A percentile compares a stretch with the other conserved stretches of the same genome.
Evolutionary conservation across 2,888 invertebrate species (phyloP).

Genomic region (Cephonodes hylas): DNA sequence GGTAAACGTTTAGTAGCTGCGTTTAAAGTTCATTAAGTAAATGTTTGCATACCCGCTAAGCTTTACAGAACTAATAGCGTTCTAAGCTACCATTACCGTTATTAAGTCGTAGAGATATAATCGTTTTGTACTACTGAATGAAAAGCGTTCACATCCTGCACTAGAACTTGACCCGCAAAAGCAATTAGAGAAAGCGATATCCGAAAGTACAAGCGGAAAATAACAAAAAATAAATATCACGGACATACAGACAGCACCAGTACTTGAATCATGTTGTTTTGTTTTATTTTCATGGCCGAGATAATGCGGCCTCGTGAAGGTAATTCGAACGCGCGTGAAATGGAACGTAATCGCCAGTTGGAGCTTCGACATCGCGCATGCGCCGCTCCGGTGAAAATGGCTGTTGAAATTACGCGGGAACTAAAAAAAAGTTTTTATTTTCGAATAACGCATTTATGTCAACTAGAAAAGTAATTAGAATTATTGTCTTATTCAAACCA

Average conservation of each 20-base stretch:
- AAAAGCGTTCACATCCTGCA: constrained; percentile 35
- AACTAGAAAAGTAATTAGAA: constrained; percentile 6
- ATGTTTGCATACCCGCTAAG: constrained; percentile 16
- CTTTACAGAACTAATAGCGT: neutral
- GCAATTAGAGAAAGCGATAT: constrained; percentile 59
- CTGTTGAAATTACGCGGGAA: constrained; percentile 57
- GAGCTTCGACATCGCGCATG: constrained; percentile 50
- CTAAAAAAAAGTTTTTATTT: neutral
- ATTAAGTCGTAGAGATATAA: constrained; percentile 22
- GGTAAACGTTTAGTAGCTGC: neutral
- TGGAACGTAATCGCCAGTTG: constrained; percentile 37
- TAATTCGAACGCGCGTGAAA: constrained; percentile 23
- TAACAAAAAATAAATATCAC: constrained; percentile 36
- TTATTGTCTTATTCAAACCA: constrained; percentile 26
- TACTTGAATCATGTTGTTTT: constrained; percentile 22
- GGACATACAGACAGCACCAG: constrained; percentile 21
- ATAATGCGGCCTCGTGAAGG: constrained; percentile 22
- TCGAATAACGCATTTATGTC: constrained; percentile 10
- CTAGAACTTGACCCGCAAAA: constrained; percentile 38
- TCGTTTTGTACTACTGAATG: constrained; percentile 37
- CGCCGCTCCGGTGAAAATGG: constrained; percentile 52
- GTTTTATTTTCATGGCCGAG: constrained; percentile 36
- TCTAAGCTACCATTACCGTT: neutral
- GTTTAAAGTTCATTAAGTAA: constrained; percentile 17
- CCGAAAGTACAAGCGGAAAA: constrained; percentile 27